phyloP scores from a whole-genome alignment of 2,888 invertebrate genomes.

The Erebia ligea region DNA sequence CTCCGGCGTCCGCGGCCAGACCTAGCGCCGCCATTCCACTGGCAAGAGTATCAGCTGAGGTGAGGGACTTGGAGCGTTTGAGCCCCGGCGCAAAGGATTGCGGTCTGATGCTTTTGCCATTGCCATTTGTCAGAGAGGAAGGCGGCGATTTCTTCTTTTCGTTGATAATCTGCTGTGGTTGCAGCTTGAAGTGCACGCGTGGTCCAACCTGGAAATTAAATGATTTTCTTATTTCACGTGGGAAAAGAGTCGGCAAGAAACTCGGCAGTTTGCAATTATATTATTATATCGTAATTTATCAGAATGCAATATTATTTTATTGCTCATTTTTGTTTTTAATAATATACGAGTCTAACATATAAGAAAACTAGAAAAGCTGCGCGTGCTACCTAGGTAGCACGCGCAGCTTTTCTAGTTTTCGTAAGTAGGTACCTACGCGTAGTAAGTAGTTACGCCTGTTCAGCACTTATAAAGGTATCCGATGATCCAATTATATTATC shows the following conservation, averaged over 20 bases:
- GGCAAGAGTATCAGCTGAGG: slow-evolving; percentile 88
- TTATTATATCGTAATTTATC: background rate
- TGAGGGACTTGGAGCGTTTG: slow-evolving; percentile 92
- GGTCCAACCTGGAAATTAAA: slow-evolving; percentile 67
- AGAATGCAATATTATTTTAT: background rate
- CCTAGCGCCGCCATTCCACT: slow-evolving; percentile 87
- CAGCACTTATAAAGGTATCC: too few relatives aligned
- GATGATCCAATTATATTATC: too few relatives aligned
- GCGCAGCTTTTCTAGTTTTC: too few relatives aligned
- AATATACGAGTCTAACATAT: too few relatives aligned
- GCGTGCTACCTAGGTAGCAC: too few relatives aligned
- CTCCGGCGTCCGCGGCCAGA: slow-evolving; percentile 88
- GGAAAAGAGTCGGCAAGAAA: background rate
- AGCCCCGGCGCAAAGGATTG: slow-evolving; percentile 79
- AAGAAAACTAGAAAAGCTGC: too few relatives aligned
- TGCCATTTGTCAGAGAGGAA: slow-evolving; percentile 71
- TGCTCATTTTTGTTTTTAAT: too few relatives aligned
- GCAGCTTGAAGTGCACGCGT: slow-evolving; percentile 84
- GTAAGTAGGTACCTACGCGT: too few relatives aligned
- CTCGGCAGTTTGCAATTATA: background rate
- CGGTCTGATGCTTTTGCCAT: slow-evolving; percentile 72
- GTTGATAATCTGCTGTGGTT: slow-evolving; percentile 71
- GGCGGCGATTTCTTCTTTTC: slow-evolving; percentile 78
- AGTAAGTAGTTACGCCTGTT: too few relatives aligned
- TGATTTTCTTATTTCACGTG: slow-evolving; percentile 26